phyloP scores from a whole-genome alignment of 2,797 vertebrate genomes.

The Enteromius trimaculatus region DNA sequence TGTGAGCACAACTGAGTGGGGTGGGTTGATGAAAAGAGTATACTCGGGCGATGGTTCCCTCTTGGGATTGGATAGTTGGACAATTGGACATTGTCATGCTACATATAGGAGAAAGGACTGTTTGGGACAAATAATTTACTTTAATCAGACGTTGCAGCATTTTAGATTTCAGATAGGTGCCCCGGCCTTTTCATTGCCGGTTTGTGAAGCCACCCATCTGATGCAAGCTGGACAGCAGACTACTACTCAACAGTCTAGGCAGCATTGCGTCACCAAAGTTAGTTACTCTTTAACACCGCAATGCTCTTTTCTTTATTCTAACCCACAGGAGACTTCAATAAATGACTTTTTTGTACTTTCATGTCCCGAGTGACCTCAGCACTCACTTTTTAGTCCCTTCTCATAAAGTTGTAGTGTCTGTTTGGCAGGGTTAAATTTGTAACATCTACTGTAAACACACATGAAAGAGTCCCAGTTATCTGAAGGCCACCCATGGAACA shows the following conservation, averaged over 20 bases:
- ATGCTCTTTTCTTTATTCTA: neutral
- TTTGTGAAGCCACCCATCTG: neutral
- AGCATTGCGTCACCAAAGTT: neutral
- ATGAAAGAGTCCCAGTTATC: constrained; percentile 42
- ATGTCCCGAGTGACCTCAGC: constrained; percentile 31
- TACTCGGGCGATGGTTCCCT: too few species aligned
- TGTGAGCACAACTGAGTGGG: too few species aligned
- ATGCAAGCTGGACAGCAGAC: neutral
- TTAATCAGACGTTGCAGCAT: neutral
- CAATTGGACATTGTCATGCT: neutral
- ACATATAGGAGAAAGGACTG: neutral
- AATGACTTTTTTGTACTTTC: constrained; percentile 18
- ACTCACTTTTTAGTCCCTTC: neutral
- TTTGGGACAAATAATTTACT: neutral
- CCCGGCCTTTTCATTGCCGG: neutral
- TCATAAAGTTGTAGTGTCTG: constrained; percentile 25
- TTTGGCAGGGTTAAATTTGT: constrained; percentile 32
- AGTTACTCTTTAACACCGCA: neutral
- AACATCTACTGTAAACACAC: constrained; percentile 49
- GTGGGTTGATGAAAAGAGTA: too few species aligned
- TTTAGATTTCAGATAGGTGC: constrained; percentile 1
- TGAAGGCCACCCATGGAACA: constrained; percentile 47
- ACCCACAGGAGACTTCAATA: neutral
- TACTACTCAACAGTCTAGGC: neutral
- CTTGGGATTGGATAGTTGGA: too few species aligned